These are phyloP conservation scores for Dipodomys ordii DNA, from an alignment of 2,113 vertebrate genomes.

Conservation along the genomic window DNA sequence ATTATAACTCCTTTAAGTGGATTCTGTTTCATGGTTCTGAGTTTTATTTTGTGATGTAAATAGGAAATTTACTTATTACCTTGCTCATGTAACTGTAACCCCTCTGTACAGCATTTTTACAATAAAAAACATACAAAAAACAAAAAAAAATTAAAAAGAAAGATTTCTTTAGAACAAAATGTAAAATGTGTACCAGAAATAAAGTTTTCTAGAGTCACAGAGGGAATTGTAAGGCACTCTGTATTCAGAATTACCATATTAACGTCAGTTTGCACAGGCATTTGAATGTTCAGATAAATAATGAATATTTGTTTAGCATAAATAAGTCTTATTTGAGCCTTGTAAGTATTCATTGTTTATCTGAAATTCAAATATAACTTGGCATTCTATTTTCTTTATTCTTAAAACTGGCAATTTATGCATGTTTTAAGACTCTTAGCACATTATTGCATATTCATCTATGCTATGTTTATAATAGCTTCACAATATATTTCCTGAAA, in stretches of 20 bases:
- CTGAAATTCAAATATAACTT: slow-evolving; percentile 18
- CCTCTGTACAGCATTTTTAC: no score
- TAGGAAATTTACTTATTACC: no score
- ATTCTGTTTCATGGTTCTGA: not conserved
- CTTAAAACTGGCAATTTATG: not conserved
- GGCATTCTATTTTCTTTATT: not conserved
- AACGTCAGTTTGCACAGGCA: not conserved
- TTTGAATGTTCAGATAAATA: slow-evolving; percentile 41
- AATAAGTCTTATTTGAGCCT: not conserved
- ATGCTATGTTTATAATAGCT: not conserved
- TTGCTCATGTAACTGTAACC: no score
- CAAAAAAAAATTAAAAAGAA: no score
- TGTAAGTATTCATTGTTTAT: not conserved
- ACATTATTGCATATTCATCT: not conserved
- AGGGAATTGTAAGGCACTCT: not conserved
- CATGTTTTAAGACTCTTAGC: not conserved
- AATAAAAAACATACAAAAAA: no score
- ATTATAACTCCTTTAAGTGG: not conserved
- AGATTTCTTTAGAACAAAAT: not conserved
- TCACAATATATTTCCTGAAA: not conserved
- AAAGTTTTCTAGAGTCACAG: not conserved
- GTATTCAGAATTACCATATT: not conserved
- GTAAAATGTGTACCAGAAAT: not conserved
- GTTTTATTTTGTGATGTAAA: not conserved
- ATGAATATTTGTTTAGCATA: not conserved